These are phyloP conservation scores for Andrena bicolor DNA, from an alignment of 2,888 invertebrate species.

Conservation along the genomic window DNA sequence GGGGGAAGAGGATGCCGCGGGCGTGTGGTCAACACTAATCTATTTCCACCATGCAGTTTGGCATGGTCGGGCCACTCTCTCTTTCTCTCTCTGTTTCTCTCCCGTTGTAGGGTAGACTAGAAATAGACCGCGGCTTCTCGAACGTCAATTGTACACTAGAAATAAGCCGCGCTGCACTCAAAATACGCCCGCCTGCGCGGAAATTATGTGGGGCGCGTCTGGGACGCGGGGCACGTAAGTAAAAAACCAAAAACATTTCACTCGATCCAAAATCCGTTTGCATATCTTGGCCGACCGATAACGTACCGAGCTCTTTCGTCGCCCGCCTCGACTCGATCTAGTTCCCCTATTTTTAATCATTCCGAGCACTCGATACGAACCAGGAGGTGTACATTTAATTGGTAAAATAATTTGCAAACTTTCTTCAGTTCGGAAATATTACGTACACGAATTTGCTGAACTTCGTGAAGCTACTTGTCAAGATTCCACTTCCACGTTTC, in stretches of 20 bases:
- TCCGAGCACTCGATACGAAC: too few species aligned
- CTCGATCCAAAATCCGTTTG: not conserved
- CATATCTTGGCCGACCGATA: not conserved
- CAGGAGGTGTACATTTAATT: too few species aligned
- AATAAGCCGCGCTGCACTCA: constrained; percentile 53
- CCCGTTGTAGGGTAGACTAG: constrained; percentile 49
- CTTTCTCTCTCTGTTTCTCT: constrained; percentile 1
- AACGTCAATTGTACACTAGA: constrained; percentile 60
- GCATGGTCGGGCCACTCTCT: constrained; percentile 25
- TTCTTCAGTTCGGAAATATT: not conserved
- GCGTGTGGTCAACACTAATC: constrained; percentile 29
- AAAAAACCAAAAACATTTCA: not conserved
- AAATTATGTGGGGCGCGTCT: constrained; percentile 27
- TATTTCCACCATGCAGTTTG: constrained; percentile 42
- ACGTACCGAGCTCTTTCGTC: not conserved
- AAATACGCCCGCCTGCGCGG: constrained; percentile 44
- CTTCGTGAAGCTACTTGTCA: not conserved
- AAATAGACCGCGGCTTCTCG: constrained; percentile 66
- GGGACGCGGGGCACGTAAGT: constrained; percentile 25
- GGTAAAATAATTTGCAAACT: not conserved
- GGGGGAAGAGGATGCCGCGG: not conserved
- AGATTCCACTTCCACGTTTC: not conserved
- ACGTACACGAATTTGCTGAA: not conserved
- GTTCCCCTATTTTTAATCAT: not conserved
- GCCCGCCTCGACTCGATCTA: not conserved